Evolutionary conservation across 2,797 vertebrate genomes (phyloP), one percentile per base, ranked within the genome.

Genomic region (Crocidura indochinensis): DNA sequence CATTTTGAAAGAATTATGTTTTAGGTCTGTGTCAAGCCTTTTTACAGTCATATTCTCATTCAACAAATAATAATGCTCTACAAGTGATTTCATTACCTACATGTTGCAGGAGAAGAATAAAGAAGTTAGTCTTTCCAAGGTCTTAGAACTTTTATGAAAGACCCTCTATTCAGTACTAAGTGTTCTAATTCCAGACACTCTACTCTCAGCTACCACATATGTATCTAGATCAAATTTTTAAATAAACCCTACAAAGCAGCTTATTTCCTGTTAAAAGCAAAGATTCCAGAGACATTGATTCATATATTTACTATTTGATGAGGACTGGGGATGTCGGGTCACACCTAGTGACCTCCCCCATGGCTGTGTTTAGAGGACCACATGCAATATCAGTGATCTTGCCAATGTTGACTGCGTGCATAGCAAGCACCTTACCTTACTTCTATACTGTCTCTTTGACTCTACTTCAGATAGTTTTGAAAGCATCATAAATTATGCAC

Each of bases 1-100:
- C 26, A 51, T 89, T 74, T 84, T 78, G 51, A 80, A 93, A 78
- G 65, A 19, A 22, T 11, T 46, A n/a, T 84, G 11, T 91, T 11
- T 27, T 17, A 80, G 85, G 44, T 14, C 31, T 88, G 26, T 71
- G 27, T 10, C 38, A 73, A 71, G 19, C 76, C 31, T 10, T 82
- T 92, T 88, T 56, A 10, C 4, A 65, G 82, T 8, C 10, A 62
- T 62, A 38, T 78, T 84, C n/a, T 65, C n/a, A 88, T 68, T 83
- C 22, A 75, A 87, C 49, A 27, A 73, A 88, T 24, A 44, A 68
- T 17, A 90, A 92, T 38, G 9, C 24, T 64, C 20, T 83, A 15
- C 82, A 44, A 19, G 82, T 77, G 26, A 82, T 68, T 62, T 72
- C 47, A 73, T 56, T 87, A 53, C 46, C 17, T 51, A 68, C 7